Conservation (phyloP, 1,140 invertebrate genomes). For the Caerostris extrusa region DNA sequence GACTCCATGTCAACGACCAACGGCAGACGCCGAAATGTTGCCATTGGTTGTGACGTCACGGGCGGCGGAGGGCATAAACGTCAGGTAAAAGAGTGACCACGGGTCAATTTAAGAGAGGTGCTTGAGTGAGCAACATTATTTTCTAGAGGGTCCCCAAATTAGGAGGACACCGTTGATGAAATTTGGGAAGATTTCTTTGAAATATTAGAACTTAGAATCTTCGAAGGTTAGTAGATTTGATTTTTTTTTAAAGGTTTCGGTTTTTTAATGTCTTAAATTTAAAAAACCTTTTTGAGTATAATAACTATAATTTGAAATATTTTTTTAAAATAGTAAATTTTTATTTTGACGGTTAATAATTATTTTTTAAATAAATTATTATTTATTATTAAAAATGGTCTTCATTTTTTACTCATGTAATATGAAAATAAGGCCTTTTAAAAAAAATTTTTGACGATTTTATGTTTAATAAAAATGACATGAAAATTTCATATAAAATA, state of each 20-base stretch:
- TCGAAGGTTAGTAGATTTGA: neutral
- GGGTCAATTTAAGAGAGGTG: constrained; percentile 66
- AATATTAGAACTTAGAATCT: neutral
- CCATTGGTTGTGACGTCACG: constrained; percentile 66
- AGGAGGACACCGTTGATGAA: neutral
- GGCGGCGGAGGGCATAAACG: constrained; percentile 71
- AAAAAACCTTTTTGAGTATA: neutral
- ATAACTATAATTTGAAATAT: no score
- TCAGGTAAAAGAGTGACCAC: constrained; percentile 72
- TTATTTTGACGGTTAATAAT: no score
- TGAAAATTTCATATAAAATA: no score
- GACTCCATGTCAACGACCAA: constrained; percentile 72
- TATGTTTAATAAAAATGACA: no score
- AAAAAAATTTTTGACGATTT: no score
- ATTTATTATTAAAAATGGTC: no score
- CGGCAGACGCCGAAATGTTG: constrained; percentile 47
- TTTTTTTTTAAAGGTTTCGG: neutral
- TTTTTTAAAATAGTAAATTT: no score
- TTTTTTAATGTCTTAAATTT: neutral
- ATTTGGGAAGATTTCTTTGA: neutral
- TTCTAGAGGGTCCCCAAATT: neutral
- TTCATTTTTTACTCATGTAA: no score
- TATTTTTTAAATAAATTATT: no score
- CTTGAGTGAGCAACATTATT: neutral
- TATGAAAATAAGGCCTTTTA: no score